These are phyloP conservation scores for Dioctria rufipes DNA, from an alignment of 2,888 invertebrate species.

Conservation along the genomic window DNA sequence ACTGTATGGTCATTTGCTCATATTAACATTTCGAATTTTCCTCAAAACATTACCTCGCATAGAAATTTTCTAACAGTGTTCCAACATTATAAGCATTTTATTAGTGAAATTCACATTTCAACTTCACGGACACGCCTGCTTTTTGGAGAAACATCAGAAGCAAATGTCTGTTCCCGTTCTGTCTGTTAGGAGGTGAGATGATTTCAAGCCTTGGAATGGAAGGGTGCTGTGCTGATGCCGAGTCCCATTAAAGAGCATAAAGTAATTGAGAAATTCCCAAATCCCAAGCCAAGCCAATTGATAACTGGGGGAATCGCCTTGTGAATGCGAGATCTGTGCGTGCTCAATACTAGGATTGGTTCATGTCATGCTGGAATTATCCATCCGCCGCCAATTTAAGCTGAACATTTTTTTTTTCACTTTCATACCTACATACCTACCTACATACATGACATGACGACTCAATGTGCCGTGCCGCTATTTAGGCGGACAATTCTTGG, in stretches of 20 bases:
- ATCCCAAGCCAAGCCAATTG: conserved; percentile 26
- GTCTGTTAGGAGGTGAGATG: too few species aligned
- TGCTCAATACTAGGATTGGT: conserved; percentile 52
- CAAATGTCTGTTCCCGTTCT: background rate
- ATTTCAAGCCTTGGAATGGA: too few species aligned
- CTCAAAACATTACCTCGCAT: background rate
- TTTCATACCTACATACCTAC: too few species aligned
- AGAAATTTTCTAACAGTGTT: conserved; percentile 50
- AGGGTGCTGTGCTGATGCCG: background rate
- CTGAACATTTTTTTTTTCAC: background rate
- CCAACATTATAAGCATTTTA: background rate
- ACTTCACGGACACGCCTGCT: conserved; percentile 57
- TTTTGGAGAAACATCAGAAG: conserved; percentile 53
- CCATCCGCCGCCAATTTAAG: conserved; percentile 38
- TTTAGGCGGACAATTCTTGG: conserved; percentile 36
- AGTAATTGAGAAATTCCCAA: conserved; percentile 43
- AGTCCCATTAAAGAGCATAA: conserved; percentile 34
- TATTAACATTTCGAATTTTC: background rate
- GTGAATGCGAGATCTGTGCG: conserved; percentile 30
- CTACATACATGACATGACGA: background rate
- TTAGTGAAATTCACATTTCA: conserved; percentile 34
- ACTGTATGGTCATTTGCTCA: background rate
- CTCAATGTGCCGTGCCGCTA: background rate
- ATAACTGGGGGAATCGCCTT: conserved; percentile 43
- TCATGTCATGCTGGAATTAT: conserved; percentile 54